Conservation (phyloP, 2,888 invertebrate genomes). For the Bombylius major region DNA sequence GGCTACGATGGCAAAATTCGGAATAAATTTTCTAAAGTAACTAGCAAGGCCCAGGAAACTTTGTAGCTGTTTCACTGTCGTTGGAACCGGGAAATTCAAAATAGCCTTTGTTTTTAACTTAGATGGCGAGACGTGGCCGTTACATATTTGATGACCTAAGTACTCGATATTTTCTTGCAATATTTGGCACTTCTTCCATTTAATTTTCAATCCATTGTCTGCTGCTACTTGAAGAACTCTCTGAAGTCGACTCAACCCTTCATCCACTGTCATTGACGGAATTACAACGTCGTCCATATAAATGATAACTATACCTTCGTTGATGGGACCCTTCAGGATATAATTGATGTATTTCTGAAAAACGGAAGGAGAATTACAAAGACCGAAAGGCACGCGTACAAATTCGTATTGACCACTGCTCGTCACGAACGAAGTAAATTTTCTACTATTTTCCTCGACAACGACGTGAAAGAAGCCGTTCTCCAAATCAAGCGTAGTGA, state of each 20-base stretch:
- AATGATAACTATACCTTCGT: background rate
- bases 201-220: background rate
- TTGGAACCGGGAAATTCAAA: background rate
- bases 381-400: background rate
- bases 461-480: background rate
- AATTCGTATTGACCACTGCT: background rate
- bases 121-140: background rate
- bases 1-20: slow-evolving; percentile 1
- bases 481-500: background rate
- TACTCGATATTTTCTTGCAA: background rate
- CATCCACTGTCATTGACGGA: slow-evolving; percentile 1
- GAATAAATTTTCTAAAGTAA: slow-evolving; percentile 6
- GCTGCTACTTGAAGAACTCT: background rate
- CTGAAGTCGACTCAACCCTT: background rate
- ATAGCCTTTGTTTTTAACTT: background rate
- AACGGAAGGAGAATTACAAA: slow-evolving; percentile 6
- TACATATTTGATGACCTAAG: background rate
- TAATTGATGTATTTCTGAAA: slow-evolving; percentile 6
- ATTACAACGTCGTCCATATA: background rate
- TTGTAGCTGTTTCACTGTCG: slow-evolving; percentile 5
- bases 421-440: background rate
- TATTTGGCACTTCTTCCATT: background rate
- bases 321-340: background rate
- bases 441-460: background rate
- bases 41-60: slow-evolving; percentile 9